Percentiles rank a stretch among this genome's conserved stretches.
phyloP scores from a whole-genome alignment of 2,797 vertebrate species.

The Pagetopsis macropterus region DNA sequence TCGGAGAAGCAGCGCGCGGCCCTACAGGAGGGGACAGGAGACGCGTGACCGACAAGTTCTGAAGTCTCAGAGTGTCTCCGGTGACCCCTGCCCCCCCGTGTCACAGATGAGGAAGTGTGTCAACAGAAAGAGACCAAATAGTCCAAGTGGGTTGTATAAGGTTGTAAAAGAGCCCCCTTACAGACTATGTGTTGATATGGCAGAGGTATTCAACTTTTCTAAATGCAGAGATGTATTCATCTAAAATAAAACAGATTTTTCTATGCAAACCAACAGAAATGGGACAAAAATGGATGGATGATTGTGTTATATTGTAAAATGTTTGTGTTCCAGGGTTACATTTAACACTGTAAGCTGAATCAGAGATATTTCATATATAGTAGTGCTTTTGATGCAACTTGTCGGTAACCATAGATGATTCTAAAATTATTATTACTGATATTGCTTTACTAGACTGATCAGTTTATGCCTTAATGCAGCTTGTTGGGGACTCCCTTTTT shows the following conservation, averaged over 20 bases:
- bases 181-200: background rate
- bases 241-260: constrained; percentile 14
- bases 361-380: background rate
- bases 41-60: constrained; percentile 45
- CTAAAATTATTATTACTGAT: background rate
- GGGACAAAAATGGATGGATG: background rate
- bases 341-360: background rate
- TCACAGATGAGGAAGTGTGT: constrained; percentile 62
- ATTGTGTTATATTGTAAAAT: background rate
- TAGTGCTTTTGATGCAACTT: background rate
- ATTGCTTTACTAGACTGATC: background rate
- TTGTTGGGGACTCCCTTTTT: background rate
- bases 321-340: background rate
- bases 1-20: constrained; percentile 19
- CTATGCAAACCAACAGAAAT: constrained; percentile 4
- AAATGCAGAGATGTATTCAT: background rate
- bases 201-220: constrained; percentile 3
- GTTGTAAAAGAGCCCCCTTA: background rate
- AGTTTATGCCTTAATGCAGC: background rate
- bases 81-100: constrained; percentile 50
- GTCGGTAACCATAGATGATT: background rate
- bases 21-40: constrained; percentile 47
- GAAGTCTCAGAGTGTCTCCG: constrained; percentile 2
- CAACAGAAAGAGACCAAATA: constrained; percentile 48
- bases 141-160: constrained; percentile 22